phyloP scores from a whole-genome alignment of 2,888 invertebrate species.

The Macrophya annulata region DNA sequence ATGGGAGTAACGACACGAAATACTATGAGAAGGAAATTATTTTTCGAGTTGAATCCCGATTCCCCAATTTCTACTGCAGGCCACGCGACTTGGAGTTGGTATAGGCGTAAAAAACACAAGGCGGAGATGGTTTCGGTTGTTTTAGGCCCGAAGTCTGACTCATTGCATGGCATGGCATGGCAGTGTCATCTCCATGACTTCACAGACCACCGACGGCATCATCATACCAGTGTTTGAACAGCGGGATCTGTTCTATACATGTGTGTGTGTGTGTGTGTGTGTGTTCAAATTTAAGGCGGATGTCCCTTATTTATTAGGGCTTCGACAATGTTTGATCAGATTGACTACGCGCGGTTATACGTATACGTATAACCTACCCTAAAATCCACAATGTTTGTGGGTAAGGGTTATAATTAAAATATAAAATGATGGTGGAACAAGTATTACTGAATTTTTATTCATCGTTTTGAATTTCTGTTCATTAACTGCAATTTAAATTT shows the following conservation, averaged over 20 bases:
- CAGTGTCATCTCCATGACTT: conserved; percentile 40
- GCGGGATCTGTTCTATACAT: conserved; percentile 20
- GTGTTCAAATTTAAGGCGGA: conserved; percentile 34
- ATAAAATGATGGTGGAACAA: conserved; percentile 58
- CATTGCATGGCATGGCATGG: not conserved
- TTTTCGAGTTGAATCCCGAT: not conserved
- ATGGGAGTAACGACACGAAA: not conserved
- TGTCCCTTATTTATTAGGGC: conserved; percentile 42
- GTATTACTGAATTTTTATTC: not conserved
- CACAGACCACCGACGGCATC: not conserved
- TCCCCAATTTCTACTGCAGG: not conserved
- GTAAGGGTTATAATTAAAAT: conserved; percentile 71
- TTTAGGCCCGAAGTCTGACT: conserved; percentile 25
- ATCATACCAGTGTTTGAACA: conserved; percentile 27
- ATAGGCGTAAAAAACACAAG: conserved; percentile 32
- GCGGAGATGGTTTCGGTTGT: conserved; percentile 23
- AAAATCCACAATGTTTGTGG: conserved; percentile 56
- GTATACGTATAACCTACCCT: conserved; percentile 19
- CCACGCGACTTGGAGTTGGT: conserved; percentile 23
- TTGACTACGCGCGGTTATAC: conserved; percentile 64
- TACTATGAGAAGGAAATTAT: not conserved
- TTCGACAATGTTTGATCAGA: conserved; percentile 69
- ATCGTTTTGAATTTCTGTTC: not conserved
- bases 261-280: not conserved
- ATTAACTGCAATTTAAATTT: not conserved